phyloP scores from a whole-genome alignment of 2,113 vertebrate genomes.

The Serilophus lunatus region DNA sequence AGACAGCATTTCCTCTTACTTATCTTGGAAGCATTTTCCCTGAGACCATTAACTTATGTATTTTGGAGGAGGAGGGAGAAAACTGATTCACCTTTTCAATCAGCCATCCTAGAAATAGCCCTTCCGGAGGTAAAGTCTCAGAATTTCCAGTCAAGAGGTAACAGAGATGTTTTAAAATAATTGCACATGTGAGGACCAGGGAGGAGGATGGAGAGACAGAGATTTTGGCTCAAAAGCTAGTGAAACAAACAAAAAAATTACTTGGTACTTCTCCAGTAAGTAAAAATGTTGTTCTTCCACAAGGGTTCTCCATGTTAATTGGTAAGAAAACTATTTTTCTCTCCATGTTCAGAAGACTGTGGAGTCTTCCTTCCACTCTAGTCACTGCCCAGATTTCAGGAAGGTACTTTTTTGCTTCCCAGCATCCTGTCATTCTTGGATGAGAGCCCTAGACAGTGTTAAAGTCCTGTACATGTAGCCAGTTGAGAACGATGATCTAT shows the following conservation, averaged over 20 bases:
- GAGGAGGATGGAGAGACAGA: not conserved
- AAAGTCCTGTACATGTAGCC: not conserved
- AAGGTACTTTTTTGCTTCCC: not conserved
- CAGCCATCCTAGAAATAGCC: not conserved
- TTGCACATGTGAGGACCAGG: not conserved
- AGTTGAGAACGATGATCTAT: not conserved
- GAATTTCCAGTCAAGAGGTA: constrained; percentile 14
- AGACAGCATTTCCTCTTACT: not conserved
- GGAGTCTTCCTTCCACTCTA: not conserved
- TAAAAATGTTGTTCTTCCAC: not conserved
- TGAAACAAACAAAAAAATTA: not conserved
- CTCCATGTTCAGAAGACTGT: not conserved
- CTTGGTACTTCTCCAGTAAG: not conserved
- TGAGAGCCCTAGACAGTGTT: not conserved
- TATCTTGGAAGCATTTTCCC: not conserved
- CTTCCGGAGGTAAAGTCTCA: not conserved
- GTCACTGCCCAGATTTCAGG: not conserved
- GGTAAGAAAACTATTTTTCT: not conserved
- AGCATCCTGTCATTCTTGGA: not conserved
- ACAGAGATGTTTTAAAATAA: not conserved
- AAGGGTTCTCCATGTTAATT: not conserved
- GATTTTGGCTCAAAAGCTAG: not conserved
- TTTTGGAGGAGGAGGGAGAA: not conserved
- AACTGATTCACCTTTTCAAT: not conserved
- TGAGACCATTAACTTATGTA: not conserved